Percentiles rank a stretch among this genome's conserved stretches.
phyloP scores from a whole-genome alignment of 2,888 invertebrate species.

The Hirudinaria manillensis region DNA sequence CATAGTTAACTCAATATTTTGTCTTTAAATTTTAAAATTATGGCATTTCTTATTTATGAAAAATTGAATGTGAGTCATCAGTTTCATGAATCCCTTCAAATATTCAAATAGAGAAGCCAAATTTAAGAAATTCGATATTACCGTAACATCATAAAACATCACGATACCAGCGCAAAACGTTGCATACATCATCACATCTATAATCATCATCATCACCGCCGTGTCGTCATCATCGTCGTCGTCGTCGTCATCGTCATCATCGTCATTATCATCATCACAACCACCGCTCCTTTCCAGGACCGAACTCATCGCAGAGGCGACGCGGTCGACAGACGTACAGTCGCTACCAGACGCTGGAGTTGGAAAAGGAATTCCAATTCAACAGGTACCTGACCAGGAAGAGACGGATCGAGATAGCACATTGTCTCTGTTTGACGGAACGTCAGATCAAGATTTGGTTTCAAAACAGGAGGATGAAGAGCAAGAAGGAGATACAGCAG shows the following conservation, averaged over 20 bases:
- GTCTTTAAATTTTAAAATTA: no score
- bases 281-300: conserved; percentile 41
- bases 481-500: conserved; percentile 62
- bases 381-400: conserved; percentile 84
- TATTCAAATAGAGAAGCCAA: neutral
- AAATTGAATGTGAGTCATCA: no score
- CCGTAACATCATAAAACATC: no score
- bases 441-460: conserved; percentile 69
- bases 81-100: no score
- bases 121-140: no score
- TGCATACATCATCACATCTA: no score
- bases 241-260: neutral
- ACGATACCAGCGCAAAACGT: no score
- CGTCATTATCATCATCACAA: neutral
- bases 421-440: conserved; percentile 89
- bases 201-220: no score
- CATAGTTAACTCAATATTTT: no score
- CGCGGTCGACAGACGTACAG: conserved; percentile 91
- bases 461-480: conserved; percentile 94
- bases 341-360: conserved; percentile 89
- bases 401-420: conserved; percentile 92
- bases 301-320: conserved; percentile 48
- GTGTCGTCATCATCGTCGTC: no score
- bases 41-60: no score
- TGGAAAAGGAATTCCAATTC: conserved; percentile 95